Percentiles rank a stretch among this genome's conserved stretches.
phyloP scores from a whole-genome alignment of 2,113 vertebrate genomes.

The Colistium nudipinnis region DNA sequence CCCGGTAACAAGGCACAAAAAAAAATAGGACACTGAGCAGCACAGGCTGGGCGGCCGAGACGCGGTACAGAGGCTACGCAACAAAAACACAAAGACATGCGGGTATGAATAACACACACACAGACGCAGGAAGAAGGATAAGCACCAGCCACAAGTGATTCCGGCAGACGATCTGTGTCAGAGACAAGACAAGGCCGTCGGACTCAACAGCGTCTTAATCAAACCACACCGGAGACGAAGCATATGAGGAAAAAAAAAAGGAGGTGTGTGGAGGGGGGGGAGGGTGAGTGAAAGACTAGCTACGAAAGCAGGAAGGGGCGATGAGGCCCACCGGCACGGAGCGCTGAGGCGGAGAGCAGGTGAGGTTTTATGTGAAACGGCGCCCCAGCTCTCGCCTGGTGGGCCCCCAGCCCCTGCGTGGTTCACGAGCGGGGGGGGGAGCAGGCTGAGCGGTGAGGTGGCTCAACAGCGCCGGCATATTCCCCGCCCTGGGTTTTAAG shows the following conservation, averaged over 20 bases:
- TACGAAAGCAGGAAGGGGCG: slow-evolving; percentile 25
- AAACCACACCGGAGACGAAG: slow-evolving; percentile 51
- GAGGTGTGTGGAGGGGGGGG: neutral
- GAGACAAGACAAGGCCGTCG: slow-evolving; percentile 47
- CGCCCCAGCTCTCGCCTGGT: slow-evolving; percentile 33
- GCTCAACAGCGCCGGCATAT: slow-evolving; percentile 23
- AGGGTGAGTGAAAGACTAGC: slow-evolving; percentile 35
- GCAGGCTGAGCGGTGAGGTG: slow-evolving; percentile 12
- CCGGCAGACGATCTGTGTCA: slow-evolving; percentile 37
- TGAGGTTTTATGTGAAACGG: slow-evolving; percentile 53
- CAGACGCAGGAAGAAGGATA: slow-evolving; percentile 1
- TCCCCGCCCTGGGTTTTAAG: slow-evolving; percentile 14
- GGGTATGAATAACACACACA: slow-evolving; percentile 18
- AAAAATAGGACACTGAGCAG: slow-evolving; percentile 31
- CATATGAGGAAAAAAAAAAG: slow-evolving; percentile 34
- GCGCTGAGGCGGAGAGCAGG: slow-evolving; percentile 47
- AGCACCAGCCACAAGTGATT: slow-evolving; percentile 41
- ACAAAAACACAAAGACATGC: slow-evolving; percentile 15
- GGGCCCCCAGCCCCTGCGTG: slow-evolving; percentile 23
- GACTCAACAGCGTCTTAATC: slow-evolving; percentile 60
- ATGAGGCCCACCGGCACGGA: slow-evolving; percentile 23
- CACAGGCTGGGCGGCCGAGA: slow-evolving; percentile 28
- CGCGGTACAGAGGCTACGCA: slow-evolving; percentile 22
- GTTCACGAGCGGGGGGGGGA: slow-evolving; percentile 50
- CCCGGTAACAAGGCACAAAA: slow-evolving; percentile 13